phyloP scores from a whole-genome alignment of 2,113 vertebrate genomes.

The Indri indri region DNA sequence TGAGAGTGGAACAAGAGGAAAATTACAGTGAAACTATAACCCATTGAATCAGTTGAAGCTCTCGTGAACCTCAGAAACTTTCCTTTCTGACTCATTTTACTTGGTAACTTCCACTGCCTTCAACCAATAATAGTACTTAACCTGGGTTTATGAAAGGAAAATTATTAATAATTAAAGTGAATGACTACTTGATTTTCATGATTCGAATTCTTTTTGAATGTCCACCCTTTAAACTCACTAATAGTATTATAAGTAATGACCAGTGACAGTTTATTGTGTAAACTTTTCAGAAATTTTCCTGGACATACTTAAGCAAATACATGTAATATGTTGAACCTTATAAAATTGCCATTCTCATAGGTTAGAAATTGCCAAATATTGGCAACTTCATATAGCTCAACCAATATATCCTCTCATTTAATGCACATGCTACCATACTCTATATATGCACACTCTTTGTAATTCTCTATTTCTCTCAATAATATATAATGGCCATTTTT shows the following conservation, averaged over 20 bases:
- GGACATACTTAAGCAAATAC: background rate
- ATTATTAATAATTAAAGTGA: background rate
- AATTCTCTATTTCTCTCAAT: background rate
- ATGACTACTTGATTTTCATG: background rate
- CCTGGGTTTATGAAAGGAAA: background rate
- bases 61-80: background rate
- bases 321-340: background rate
- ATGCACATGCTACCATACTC: background rate
- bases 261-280: background rate
- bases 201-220: background rate
- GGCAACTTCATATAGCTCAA: background rate
- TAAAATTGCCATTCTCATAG: background rate
- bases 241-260: background rate
- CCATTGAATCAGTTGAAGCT: background rate
- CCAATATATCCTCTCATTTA: background rate
- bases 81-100: conserved; percentile 48
- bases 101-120: conserved; percentile 25
- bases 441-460: background rate
- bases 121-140: background rate
- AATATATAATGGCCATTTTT: background rate
- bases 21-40: background rate
- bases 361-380: background rate
- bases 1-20: background rate
- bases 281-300: background rate
- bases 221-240: background rate